These are phyloP conservation scores for Escarpia spicata DNA, from an alignment of 2,888 invertebrate species.

Conservation along the genomic window DNA sequence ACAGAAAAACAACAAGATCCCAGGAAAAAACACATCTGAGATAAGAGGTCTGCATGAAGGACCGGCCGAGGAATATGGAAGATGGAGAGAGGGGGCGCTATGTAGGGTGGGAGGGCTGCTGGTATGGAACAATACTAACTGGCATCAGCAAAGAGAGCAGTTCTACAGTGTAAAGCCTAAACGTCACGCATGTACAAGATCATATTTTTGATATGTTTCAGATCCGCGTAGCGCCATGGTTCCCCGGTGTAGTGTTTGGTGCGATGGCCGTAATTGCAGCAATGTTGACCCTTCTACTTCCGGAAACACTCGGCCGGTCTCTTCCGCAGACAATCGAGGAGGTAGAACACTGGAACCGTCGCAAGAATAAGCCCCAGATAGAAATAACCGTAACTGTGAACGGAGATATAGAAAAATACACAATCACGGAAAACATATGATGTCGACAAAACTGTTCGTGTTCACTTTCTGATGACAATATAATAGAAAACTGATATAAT, in stretches of 20 bases:
- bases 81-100: too few relatives aligned
- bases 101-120: too few relatives aligned
- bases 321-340: slow-evolving; percentile 26
- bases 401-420: background rate
- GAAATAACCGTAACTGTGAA: background rate
- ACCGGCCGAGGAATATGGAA: too few relatives aligned
- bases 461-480: background rate
- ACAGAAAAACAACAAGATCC: too few relatives aligned
- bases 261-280: slow-evolving; percentile 7
- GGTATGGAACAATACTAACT: too few relatives aligned
- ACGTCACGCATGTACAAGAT: background rate
- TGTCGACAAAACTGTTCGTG: background rate
- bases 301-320: slow-evolving; percentile 23
- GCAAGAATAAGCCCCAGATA: background rate
- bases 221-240: slow-evolving; percentile 18
- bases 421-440: background rate
- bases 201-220: background rate
- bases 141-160: too few relatives aligned
- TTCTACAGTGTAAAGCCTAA: too few relatives aligned
- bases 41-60: too few relatives aligned
- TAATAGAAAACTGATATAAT: background rate
- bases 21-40: too few relatives aligned
- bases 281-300: slow-evolving; percentile 17
- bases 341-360: slow-evolving; percentile 24
- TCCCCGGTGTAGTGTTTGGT: slow-evolving; percentile 22